These are phyloP conservation scores for Epizoanthus fatuus DNA, from an alignment of 92 coral and sea anemone species.

Conservation along the genomic window DNA sequence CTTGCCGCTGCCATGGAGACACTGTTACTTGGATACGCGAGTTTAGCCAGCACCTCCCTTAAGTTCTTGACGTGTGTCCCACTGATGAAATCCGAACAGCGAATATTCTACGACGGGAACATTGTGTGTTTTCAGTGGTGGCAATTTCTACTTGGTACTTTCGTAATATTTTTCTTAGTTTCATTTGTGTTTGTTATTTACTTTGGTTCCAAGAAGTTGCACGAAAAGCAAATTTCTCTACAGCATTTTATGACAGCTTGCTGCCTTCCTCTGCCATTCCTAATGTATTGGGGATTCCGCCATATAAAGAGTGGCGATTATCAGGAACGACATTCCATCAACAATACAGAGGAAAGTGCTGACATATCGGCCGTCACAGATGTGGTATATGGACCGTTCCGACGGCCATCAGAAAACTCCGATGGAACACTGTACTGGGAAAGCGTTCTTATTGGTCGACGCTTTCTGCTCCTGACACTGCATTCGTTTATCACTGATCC, in stretches of 20 bases:
- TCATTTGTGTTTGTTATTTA: conserved; percentile 37
- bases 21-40: conserved; percentile 46
- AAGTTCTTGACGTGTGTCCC: conserved; percentile 53
- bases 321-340: not conserved
- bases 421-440: conserved; percentile 63
- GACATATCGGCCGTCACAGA: conserved; percentile 19
- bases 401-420: conserved; percentile 1
- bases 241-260: conserved; percentile 45
- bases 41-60: conserved; percentile 43
- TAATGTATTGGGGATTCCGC: conserved; percentile 17
- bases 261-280: conserved; percentile 33
- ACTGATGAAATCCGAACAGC: conserved; percentile 15
- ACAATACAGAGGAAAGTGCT: not conserved
- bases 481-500: conserved; percentile 41
- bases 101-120: conserved; percentile 39
- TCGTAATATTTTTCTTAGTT: conserved; percentile 1
- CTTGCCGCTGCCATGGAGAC: conserved; percentile 43
- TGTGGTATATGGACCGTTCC: conserved; percentile 54
- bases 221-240: conserved; percentile 16
- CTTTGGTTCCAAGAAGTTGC: conserved; percentile 48
- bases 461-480: conserved; percentile 28
- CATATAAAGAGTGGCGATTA: not conserved
- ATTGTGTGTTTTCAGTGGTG: conserved; percentile 56
- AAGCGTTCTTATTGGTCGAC: conserved; percentile 52
- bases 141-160: conserved; percentile 37